Base-by-base conservation (phyloP, 92 coral and sea anemone genomes). In the Palythoa caribaeorum region DNA sequence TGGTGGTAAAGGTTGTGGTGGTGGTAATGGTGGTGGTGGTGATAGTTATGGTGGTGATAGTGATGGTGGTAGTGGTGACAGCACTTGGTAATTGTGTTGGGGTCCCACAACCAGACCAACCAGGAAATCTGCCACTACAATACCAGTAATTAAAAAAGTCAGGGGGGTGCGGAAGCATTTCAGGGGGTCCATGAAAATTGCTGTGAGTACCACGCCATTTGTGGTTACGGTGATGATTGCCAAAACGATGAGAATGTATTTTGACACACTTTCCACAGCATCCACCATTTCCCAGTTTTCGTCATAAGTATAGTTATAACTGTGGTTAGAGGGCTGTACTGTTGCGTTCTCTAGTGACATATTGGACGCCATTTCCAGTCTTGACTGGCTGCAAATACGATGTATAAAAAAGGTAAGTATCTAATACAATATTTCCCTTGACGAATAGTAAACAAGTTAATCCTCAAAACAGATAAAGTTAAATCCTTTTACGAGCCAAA, bases 121-220 rank as follows among this genome's bases (percentile, higher is more conserved):
- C 16, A 95, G 92, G 79, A 95, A 93, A 77, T 95, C 92, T 17
- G 98, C 91, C 59, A 89, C 63, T 21, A 93, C 71, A 71, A 95
- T 76, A 3, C 98, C 98, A 50, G 98, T 87, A 74, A 95, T 83
- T 72, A 95, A 90, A 35, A 90, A 74, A 12, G 98, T 89, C 78
- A 92, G 87, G n/a, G 98, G 95, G 21, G 94, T 95, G 69, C 98
- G 94, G 60, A 95, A 90, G 72, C 96, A 93, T 68, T 93, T 90
- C 38, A 95, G 86, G 35, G 98, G 98, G 80, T 95, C 98, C 85
- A 77, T 91, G 96, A 51, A 91, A 10, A 93, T 85, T 1, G 94
- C 92, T 79, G 84, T 28, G 55, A 95, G 88, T 51, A 94, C 93
- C 60, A 93, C 54, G 36, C 98, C 96, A 78, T 95, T 95, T 62